Base-by-base conservation (phyloP, 2,888 invertebrate species). In the Dione juno region DNA sequence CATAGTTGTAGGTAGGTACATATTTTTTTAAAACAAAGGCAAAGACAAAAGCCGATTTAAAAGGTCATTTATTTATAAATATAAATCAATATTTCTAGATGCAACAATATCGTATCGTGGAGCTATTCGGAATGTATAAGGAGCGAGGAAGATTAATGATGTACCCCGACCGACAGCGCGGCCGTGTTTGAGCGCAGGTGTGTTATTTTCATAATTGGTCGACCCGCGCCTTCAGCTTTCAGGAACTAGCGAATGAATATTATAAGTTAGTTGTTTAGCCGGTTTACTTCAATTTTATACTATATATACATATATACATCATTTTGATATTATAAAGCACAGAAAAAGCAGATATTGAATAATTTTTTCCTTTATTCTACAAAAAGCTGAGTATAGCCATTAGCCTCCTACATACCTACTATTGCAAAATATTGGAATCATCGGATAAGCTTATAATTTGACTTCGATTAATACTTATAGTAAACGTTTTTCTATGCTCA, bases 121-220 rank as follows among this genome's bases (percentile, higher is more conserved):
- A 77, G 80, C 79, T 83, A 81, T 79, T 79, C 88, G 87, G 88
- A 87, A 89, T 88, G 86, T 87, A 88, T 87, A 90, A 91, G 89
- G 87, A 89, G 86, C 82, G 84, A 82, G 81, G 79, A 90, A 92
- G 92, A 93, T 93, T 92, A 92, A 92, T 93, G 92, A 85, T 82
- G 76, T 76, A 78, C 76, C 81, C 80, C 79, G 84, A 83, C 81
- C 83, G 82, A 84, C 86, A 85, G 86, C 87, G 89, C 89, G 89
- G 90, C 85, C 87, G 87, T 88, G 89, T 90, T 92, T 90, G 93
- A 88, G 91, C 88, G 88, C 93, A 93, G 93, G 93, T 93, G 92
- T 83, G 91, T 91, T 90, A 92, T 90, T 92, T 93, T 92, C 92
- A 92, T 93, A 92, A 92, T 92, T 93, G 93, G 93, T 88, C 76